Percentiles rank a stretch among this genome's conserved stretches.
Evolutionary conservation across 1,140 invertebrate genomes (phyloP).

Genomic region (Solenopsis fugax): DNA sequence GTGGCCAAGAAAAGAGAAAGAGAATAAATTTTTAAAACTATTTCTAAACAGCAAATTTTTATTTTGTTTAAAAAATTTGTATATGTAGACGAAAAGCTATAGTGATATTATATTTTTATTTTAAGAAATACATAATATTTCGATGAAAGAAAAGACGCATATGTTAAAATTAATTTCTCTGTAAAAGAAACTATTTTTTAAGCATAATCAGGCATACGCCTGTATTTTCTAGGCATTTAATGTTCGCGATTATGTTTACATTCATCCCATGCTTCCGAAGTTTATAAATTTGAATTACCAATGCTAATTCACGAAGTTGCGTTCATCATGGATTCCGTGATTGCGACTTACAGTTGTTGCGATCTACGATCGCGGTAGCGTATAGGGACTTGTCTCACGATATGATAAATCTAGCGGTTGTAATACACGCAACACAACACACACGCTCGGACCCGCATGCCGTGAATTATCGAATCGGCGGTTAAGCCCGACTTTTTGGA

Average conservation of each 20-base stretch:
- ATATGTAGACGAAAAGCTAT: background rate
- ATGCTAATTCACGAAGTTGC: slow-evolving; percentile 17
- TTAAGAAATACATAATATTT: background rate
- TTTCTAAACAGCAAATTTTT: background rate
- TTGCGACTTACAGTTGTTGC: slow-evolving; percentile 17
- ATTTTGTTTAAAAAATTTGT: background rate
- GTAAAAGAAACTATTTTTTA: background rate
- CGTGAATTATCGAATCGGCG: slow-evolving; percentile 69
- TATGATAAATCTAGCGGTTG: slow-evolving; percentile 47
- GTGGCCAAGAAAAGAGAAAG: slow-evolving; percentile 14
- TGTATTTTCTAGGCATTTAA: background rate
- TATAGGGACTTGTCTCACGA: slow-evolving; percentile 11
- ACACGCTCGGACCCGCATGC: background rate
- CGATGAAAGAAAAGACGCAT: background rate
- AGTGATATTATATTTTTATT: background rate
- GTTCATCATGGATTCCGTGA: slow-evolving; percentile 29
- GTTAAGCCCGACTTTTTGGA: slow-evolving; percentile 68
- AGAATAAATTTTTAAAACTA: background rate
- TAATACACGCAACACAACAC: slow-evolving; percentile 6
- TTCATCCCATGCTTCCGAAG: background rate
- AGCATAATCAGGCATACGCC: background rate
- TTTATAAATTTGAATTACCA: slow-evolving; percentile 49
- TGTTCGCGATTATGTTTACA: background rate
- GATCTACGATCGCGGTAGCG: slow-evolving; percentile 42
- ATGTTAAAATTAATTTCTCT: background rate